These are phyloP conservation scores for Blera fallax DNA, from an alignment of 2,888 invertebrate species.

Conservation along the genomic window DNA sequence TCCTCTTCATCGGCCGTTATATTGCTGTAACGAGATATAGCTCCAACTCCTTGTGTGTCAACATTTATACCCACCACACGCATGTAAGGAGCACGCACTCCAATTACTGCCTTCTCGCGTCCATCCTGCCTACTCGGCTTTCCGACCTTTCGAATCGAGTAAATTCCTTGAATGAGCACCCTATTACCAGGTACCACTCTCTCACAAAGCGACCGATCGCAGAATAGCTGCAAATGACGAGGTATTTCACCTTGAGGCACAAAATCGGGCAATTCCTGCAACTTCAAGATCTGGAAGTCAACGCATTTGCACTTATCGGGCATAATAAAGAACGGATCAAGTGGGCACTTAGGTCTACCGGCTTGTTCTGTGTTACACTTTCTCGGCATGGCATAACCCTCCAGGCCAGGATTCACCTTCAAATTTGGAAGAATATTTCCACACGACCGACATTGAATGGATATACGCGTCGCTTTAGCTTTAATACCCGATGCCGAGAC, in stretches of 20 bases:
- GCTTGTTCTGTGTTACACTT: constrained; percentile 98
- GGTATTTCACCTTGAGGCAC: constrained; percentile 98
- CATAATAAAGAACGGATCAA: constrained; percentile 98
- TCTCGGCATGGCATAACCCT: constrained; percentile 97
- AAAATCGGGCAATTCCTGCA: constrained; percentile 97
- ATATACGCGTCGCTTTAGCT: constrained; percentile 96
- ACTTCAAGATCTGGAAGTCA: constrained; percentile 98
- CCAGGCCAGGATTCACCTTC: constrained; percentile 95
- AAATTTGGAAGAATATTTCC: constrained; percentile 94
- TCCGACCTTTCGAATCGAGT: constrained; percentile 94
- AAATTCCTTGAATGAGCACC: constrained; percentile 96
- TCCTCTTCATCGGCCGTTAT: constrained; percentile 88
- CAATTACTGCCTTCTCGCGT: constrained; percentile 91
- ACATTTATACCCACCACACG: constrained; percentile 96
- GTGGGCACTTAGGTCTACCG: constrained; percentile 94
- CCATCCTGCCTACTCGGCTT: constrained; percentile 86
- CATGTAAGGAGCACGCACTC: constrained; percentile 96
- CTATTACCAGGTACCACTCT: constrained; percentile 97
- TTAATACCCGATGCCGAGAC: constrained; percentile 96
- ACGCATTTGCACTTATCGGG: constrained; percentile 99
- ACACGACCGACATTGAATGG: constrained; percentile 97
- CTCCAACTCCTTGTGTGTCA: constrained; percentile 90
- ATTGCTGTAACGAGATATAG: constrained; percentile 83
- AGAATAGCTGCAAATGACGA: constrained; percentile 95
- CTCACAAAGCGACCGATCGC: constrained; percentile 96